A percentile compares a stretch with the other conserved stretches of the same genome.
These are phyloP conservation scores for Anabas testudineus DNA, from an alignment of 2,797 vertebrate species.

Conservation along the genomic window DNA sequence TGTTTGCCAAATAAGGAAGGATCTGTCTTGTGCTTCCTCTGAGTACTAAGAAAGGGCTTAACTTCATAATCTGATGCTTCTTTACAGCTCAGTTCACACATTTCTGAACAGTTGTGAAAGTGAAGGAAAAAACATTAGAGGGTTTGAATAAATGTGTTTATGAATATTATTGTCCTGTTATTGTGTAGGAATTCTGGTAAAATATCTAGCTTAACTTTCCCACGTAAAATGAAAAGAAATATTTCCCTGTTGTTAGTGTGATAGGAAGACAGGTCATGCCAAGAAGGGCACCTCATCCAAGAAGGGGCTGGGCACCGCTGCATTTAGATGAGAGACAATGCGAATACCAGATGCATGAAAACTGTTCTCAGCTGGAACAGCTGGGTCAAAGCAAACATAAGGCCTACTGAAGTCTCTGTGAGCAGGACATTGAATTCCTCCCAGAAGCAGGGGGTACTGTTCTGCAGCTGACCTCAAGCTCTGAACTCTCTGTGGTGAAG, in stretches of 20 bases:
- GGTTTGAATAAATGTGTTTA: slow-evolving; percentile 37
- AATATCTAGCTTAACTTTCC: slow-evolving; percentile 40
- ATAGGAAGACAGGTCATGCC: slow-evolving; percentile 36
- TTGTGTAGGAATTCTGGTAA: slow-evolving; percentile 22
- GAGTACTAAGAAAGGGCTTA: slow-evolving; percentile 36
- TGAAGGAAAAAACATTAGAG: slow-evolving; percentile 35
- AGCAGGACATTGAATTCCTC: slow-evolving; percentile 32
- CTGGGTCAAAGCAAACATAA: slow-evolving; percentile 43
- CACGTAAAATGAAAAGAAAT: slow-evolving; percentile 34
- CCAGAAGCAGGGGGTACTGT: slow-evolving; percentile 20
- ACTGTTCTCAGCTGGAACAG: slow-evolving; percentile 21
- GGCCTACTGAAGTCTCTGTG: background rate
- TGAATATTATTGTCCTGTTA: slow-evolving; percentile 46
- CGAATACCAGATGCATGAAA: slow-evolving; percentile 46
- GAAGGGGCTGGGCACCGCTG: background rate
- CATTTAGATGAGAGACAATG: slow-evolving; percentile 23
- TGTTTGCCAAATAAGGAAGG: slow-evolving; percentile 83
- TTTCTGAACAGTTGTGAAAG: slow-evolving; percentile 11
- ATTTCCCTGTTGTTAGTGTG: slow-evolving; percentile 41
- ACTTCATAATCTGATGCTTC: slow-evolving; percentile 41
- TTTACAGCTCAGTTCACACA: slow-evolving; percentile 9
- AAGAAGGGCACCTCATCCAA: slow-evolving; percentile 12
- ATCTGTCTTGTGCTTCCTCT: slow-evolving; percentile 74
- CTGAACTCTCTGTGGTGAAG: slow-evolving; percentile 17
- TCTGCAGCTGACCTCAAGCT: slow-evolving; percentile 28